These are phyloP conservation scores for Muscina levida DNA, from an alignment of 2,888 invertebrate species.

Conservation along the genomic window DNA sequence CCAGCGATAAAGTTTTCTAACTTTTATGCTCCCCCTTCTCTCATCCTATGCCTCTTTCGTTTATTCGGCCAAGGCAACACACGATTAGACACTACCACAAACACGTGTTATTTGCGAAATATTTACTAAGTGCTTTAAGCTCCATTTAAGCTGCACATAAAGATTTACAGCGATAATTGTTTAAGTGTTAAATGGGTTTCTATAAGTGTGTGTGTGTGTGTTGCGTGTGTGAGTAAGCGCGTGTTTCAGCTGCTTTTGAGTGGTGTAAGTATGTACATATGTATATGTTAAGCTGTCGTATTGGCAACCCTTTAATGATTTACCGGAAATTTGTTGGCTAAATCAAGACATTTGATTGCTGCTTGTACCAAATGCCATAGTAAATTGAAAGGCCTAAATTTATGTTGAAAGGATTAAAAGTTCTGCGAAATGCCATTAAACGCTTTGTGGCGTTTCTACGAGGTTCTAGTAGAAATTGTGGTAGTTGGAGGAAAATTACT, in stretches of 20 bases:
- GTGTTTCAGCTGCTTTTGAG: too few relatives aligned
- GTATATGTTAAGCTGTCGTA: not conserved
- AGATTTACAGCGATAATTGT: conserved; percentile 56
- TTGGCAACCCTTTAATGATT: conserved; percentile 21
- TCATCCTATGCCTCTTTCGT: too few relatives aligned
- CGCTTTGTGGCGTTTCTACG: not conserved
- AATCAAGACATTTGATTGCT: conserved; percentile 33
- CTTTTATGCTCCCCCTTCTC: too few relatives aligned
- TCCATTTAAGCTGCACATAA: conserved; percentile 48
- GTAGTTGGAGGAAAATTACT: not conserved
- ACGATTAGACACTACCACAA: conserved; percentile 36
- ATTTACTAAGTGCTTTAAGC: conserved; percentile 51
- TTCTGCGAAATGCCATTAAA: not conserved
- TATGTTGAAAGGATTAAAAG: not conserved
- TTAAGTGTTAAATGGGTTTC: not conserved
- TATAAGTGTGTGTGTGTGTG: not conserved
- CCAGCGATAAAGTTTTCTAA: not conserved
- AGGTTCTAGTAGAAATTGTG: not conserved
- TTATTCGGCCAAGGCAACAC: not conserved
- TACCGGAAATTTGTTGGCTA: conserved; percentile 43
- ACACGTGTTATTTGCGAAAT: conserved; percentile 40
- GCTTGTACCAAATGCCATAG: not conserved
- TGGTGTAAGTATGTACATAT: not conserved
- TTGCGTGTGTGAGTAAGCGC: too few relatives aligned
- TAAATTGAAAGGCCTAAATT: conserved; percentile 8